phyloP scores from a whole-genome alignment of 2,113 vertebrate genomes.

The Argyrosomus japonicus region DNA sequence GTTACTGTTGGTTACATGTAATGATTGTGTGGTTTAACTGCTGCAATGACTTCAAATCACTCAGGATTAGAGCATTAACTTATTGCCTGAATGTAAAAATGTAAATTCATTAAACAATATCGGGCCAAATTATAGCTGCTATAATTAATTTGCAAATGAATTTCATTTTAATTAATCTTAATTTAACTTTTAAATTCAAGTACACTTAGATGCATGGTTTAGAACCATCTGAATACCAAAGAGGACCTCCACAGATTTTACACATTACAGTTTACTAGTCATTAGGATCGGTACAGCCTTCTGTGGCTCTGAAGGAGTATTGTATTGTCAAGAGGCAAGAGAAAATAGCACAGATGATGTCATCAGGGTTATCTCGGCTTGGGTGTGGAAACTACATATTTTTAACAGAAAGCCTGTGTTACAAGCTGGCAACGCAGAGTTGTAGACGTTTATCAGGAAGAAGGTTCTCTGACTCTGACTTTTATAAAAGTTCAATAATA shows the following conservation, averaged over 20 bases:
- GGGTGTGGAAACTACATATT: neutral
- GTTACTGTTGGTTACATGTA: constrained; percentile 12
- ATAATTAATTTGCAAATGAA: constrained; percentile 49
- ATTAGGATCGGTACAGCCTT: neutral
- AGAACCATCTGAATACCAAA: constrained; percentile 9
- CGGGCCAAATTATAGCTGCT: constrained; percentile 12
- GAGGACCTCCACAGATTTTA: neutral
- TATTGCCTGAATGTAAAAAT: constrained; percentile 34
- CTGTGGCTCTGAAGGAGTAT: neutral
- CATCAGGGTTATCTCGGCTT: neutral
- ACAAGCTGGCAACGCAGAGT: neutral
- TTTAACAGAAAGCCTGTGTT: neutral
- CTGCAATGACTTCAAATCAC: constrained; percentile 10
- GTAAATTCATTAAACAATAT: constrained; percentile 32
- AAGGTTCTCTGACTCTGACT: neutral
- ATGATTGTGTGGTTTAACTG: constrained; percentile 1
- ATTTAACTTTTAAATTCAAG: constrained; percentile 25
- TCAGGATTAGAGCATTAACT: constrained; percentile 39
- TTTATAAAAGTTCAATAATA: too few species aligned
- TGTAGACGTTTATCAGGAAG: neutral
- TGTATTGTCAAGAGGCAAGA: neutral
- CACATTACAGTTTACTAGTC: neutral
- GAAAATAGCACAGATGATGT: neutral
- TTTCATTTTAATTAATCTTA: constrained; percentile 47
- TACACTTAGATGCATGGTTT: constrained; percentile 6